Conservation (phyloP, 2,797 vertebrate genomes). For the Threskiornis aethiopicus region DNA sequence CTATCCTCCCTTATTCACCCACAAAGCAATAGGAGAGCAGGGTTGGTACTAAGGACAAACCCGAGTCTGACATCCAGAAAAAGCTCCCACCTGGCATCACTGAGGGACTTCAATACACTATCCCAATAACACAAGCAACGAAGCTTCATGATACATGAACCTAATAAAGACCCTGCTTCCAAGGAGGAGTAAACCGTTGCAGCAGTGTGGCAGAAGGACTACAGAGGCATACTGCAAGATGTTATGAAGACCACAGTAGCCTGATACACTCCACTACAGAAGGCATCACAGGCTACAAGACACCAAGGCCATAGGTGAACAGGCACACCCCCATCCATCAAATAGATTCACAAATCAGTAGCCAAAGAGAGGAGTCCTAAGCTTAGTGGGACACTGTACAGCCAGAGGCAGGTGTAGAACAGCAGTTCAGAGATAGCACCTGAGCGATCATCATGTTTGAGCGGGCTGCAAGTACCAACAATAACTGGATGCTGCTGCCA, state of each 20-base stretch:
- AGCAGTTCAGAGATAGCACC: background rate
- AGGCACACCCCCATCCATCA: background rate
- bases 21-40: background rate
- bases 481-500: background rate
- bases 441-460: background rate
- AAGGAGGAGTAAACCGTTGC: background rate
- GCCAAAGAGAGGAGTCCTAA: background rate
- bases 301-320: background rate
- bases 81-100: background rate
- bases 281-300: background rate
- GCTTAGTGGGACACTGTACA: background rate
- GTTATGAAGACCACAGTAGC: fast-evolving
- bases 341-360: background rate
- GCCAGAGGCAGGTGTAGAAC: background rate
- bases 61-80: background rate
- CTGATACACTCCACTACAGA: too few relatives aligned
- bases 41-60: background rate
- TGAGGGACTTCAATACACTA: background rate
- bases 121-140: background rate
- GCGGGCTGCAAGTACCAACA: background rate
- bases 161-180: background rate
- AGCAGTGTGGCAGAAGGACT: background rate
- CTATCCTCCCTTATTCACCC: background rate
- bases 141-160: background rate
- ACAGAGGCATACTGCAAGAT: background rate